phyloP scores from a whole-genome alignment of 2,797 vertebrate species.

The Calcarius lapponicus region DNA sequence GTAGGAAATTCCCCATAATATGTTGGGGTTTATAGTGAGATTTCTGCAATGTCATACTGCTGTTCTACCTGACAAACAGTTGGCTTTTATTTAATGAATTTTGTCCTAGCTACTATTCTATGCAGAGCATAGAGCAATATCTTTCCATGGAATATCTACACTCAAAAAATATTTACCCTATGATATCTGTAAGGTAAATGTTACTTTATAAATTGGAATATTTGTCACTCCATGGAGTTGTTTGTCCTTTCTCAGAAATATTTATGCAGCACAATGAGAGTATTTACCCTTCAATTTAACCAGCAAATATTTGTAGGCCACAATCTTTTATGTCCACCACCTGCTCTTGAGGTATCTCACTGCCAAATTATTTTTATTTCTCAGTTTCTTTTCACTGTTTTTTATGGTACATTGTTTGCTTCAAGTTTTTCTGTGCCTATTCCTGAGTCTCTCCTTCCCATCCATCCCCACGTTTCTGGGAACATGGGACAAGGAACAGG shows the following conservation, averaged over 20 bases:
- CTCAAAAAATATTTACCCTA: constrained; percentile 32
- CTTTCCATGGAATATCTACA: constrained; percentile 7
- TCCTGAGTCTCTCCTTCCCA: background rate
- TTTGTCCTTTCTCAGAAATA: constrained; percentile 17
- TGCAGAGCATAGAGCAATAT: background rate
- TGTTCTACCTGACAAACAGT: background rate
- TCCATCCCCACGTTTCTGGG: background rate
- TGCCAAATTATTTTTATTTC: background rate
- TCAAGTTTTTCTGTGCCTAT: background rate
- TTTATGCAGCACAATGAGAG: background rate
- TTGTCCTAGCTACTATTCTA: background rate
- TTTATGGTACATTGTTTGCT: background rate
- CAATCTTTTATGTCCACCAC: background rate
- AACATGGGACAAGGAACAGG: background rate
- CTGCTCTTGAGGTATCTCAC: background rate
- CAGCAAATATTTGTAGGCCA: constrained; percentile 49
- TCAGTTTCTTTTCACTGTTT: background rate
- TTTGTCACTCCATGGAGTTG: constrained; percentile 3
- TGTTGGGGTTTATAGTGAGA: background rate
- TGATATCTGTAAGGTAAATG: constrained; percentile 30
- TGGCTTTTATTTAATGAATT: background rate
- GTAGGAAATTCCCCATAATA: background rate
- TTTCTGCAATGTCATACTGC: background rate
- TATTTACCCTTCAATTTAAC: constrained; percentile 59
- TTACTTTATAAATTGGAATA: background rate